Conservation (phyloP, 2,888 invertebrate genomes). For the Melanophora roralis region DNA sequence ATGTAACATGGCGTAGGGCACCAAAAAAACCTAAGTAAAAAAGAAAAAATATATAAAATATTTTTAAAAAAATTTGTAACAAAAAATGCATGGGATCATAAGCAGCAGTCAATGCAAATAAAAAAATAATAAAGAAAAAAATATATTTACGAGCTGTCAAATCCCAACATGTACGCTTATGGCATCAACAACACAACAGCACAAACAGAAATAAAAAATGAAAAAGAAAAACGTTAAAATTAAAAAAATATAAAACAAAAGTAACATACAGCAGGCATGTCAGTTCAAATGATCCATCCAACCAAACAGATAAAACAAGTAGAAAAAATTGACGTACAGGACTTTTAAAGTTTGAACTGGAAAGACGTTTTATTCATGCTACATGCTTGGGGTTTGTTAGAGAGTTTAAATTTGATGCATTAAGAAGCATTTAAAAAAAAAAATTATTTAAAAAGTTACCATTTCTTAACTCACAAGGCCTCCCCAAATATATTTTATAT, state of each 20-base stretch:
- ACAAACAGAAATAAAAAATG: conserved; percentile 5
- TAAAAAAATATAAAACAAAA: conserved; percentile 7
- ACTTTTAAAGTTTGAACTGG: conserved; percentile 44
- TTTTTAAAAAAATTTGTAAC: too few relatives aligned
- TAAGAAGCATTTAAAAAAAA: too few relatives aligned
- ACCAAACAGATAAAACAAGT: conserved; percentile 16
- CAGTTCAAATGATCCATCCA: conserved; percentile 53
- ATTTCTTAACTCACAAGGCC: too few relatives aligned
- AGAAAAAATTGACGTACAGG: background rate
- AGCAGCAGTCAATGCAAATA: conserved; percentile 10
- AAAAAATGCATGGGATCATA: conserved; percentile 15
- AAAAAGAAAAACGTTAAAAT: conserved; percentile 1
- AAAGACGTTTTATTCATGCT: too few relatives aligned
- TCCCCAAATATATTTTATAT: too few relatives aligned
- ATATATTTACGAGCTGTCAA: conserved; percentile 74
- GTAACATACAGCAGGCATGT: conserved; percentile 48
- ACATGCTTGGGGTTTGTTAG: too few relatives aligned
- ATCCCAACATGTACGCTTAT: conserved; percentile 65
- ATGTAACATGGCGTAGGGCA: background rate
- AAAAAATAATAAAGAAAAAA: conserved; percentile 18
- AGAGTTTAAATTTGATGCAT: too few relatives aligned
- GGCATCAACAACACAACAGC: background rate
- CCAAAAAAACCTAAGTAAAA: background rate
- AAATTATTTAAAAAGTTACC: too few relatives aligned
- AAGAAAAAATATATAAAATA: background rate